Evolutionary conservation across 2,113 vertebrate genomes (phyloP).

Genomic region (Antigone vipio): DNA sequence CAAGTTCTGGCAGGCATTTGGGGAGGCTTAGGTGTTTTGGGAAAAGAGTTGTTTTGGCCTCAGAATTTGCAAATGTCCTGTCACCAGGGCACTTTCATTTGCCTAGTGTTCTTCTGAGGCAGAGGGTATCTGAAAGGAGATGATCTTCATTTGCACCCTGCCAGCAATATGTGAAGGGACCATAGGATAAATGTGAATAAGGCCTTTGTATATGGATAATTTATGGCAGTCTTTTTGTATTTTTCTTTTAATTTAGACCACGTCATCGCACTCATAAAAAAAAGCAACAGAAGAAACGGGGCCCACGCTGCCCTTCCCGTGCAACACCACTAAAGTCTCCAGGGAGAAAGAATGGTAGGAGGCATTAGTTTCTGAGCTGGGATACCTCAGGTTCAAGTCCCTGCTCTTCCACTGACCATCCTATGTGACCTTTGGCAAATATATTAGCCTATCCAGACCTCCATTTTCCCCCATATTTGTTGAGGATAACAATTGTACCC

Average conservation of each 20-base stretch:
- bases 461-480: not conserved
- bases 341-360: conserved; percentile 70
- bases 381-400: conserved; percentile 36
- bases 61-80: not conserved
- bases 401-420: conserved; percentile 20
- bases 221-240: conserved; percentile 62
- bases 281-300: conserved; percentile 70
- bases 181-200: not conserved
- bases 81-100: not conserved
- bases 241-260: conserved; percentile 65
- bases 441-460: not conserved
- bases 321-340: conserved; percentile 66
- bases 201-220: conserved; percentile 46
- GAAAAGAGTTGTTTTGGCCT: not conserved
- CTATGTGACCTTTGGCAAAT: not conserved
- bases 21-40: not conserved
- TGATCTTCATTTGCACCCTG: not conserved
- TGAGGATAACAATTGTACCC: not conserved
- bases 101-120: not conserved
- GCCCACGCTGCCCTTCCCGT: conserved; percentile 58
- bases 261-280: conserved; percentile 69
- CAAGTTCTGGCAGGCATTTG: not conserved
- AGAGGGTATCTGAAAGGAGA: not conserved
- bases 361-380: conserved; percentile 62
- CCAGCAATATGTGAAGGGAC: not conserved